phyloP scores from a whole-genome alignment of 2,888 invertebrate species.

The Rhyacophila evoluta region DNA sequence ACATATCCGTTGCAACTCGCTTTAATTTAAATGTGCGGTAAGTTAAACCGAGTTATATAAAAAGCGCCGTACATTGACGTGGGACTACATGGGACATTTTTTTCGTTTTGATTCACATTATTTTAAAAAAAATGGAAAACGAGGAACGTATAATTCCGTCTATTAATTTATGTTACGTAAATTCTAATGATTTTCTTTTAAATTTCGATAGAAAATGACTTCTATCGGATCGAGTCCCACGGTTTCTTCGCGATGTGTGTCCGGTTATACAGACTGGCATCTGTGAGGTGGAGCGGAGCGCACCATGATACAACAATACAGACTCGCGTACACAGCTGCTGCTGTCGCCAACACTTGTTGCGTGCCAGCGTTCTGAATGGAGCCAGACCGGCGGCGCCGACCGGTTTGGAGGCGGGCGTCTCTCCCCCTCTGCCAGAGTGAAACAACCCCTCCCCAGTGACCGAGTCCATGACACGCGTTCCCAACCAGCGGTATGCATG shows the following conservation, averaged over 20 bases:
- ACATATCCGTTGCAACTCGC: too few species aligned
- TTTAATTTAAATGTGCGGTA: too few species aligned
- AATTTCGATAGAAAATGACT: too few species aligned
- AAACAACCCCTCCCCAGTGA: background rate
- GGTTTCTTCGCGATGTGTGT: background rate
- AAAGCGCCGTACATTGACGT: too few species aligned
- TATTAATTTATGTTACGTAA: too few species aligned
- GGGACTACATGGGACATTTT: too few species aligned
- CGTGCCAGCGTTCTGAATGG: constrained; percentile 61
- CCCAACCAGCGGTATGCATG: constrained; percentile 7
- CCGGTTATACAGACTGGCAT: background rate
- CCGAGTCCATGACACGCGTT: constrained; percentile 11
- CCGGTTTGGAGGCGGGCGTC: constrained; percentile 35
- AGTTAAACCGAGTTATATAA: too few species aligned
- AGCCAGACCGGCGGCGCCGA: constrained; percentile 57
- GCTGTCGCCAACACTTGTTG: constrained; percentile 63
- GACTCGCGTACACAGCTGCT: constrained; percentile 2
- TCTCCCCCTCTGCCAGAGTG: constrained; percentile 8
- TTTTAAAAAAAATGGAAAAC: too few species aligned
- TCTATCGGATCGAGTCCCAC: background rate
- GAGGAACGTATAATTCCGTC: too few species aligned
- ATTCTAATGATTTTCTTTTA: too few species aligned
- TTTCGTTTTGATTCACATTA: too few species aligned
- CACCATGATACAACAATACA: constrained; percentile 23
- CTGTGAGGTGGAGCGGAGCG: background rate